Evolutionary conservation across 2,113 vertebrate genomes (phyloP), one percentile per base, ranked within the genome.

Genomic region (Enhydra lutris): DNA sequence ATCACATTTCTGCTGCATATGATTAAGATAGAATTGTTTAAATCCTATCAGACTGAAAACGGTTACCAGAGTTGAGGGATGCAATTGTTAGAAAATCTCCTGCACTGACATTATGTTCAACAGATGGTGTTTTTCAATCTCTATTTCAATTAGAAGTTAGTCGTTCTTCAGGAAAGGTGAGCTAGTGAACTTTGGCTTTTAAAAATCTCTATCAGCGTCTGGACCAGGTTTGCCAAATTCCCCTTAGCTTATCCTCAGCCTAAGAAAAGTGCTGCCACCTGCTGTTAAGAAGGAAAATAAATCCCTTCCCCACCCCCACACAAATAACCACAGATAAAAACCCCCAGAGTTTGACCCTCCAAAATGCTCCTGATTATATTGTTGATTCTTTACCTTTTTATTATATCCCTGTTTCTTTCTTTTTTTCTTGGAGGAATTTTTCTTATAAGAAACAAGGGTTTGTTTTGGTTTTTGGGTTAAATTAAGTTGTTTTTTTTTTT

Each of bases 181-280:
- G 96, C 24, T 24, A 57, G 73, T n/a, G 85, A 34, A 45, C 42
- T 94, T 94, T 4, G 36, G 6, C 10, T 96, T 94, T 89, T 73
- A 79, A 89, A 88, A 59, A 59, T 14, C 34, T 79, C 15, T 87
- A 81, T 97, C 67, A 93, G 67, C 71, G 89, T 95, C 73, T 86
- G 73, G 79, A 79, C 71, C 71, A 82, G 34, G 76, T 47, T 89
- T 74, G 29, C 39, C 61, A 89, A 59, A 63, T 31, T 89, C 34
- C 69, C 87, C 96, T 97, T 97, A 90, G 39, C 45, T 91, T 59
- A 96, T 89, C 14, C 88, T 76, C 78, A 95, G 93, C 71, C 85
- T 96, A 98, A 97, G 98, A 98, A 98, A 98, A 98, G 96, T 98
- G 95, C 97, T 98, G 98, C 98, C 98, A 98, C 96, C 97, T 98